phyloP scores from a whole-genome alignment of 2,113 vertebrate species.

The Apodemus sylvaticus region DNA sequence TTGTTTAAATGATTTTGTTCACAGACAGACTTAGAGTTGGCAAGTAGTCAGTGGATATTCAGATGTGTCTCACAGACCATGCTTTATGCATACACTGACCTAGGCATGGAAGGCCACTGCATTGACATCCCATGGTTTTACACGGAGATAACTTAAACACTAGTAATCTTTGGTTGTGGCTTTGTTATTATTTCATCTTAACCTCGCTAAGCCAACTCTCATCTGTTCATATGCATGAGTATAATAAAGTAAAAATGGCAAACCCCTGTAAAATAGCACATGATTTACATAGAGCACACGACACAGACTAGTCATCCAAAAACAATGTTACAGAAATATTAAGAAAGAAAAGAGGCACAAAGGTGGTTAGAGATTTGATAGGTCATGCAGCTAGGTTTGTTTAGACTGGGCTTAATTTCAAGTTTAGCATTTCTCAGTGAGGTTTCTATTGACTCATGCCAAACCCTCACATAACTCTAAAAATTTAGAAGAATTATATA shows the following conservation, averaged over 20 bases:
- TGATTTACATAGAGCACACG: background rate
- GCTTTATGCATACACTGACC: background rate
- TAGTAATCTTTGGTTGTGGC: background rate
- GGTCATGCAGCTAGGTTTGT: background rate
- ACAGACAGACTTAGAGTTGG: background rate
- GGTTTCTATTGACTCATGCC: background rate
- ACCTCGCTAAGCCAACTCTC: background rate
- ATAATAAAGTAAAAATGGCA: background rate
- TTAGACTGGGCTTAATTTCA: background rate
- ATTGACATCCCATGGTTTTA: background rate
- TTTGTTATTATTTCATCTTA: background rate
- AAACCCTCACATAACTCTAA: background rate
- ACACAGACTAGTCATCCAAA: background rate
- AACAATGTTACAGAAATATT: background rate
- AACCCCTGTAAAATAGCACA: background rate
- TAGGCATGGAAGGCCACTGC: background rate
- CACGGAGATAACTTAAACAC: background rate
- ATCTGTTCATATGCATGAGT: background rate
- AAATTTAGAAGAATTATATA: background rate
- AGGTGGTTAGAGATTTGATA: background rate
- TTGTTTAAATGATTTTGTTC: background rate
- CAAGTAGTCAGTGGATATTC: background rate
- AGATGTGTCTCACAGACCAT: accelerated
- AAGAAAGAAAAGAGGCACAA: background rate
- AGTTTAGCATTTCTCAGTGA: background rate